Base-by-base conservation (phyloP, 2,113 vertebrate species). In the Gobio gobio region DNA sequence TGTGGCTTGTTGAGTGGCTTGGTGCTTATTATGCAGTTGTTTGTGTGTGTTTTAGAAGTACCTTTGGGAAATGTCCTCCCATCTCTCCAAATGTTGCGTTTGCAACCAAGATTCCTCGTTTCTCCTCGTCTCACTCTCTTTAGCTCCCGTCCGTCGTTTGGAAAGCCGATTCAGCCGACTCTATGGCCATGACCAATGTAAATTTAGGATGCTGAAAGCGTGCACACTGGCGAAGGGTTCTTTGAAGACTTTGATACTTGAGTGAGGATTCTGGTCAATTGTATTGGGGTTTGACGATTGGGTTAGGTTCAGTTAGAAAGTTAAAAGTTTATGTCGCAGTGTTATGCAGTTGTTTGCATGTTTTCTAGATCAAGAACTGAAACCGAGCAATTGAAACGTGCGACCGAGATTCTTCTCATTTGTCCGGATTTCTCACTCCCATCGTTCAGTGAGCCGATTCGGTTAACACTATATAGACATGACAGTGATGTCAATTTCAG, bases 151-250 rank as follows among this genome's bases (percentile, higher is more conserved):
- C 74, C 74, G 36, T 77, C 49, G 16, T 18, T 33, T 33, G 74
- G 47, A 1, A 10, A 83, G 83, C 86, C 83, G 88, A 92, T 94
- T 93, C 92, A 93, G 49, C 18, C 5, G 83, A 86, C 77, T 93
- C 89, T 93, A 90, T 89, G 89, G 89, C 87, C 93, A 94, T 94
- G 93, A 94, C 92, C 92, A 95, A 93, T 93, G 91, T 92, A 92
- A 90, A 93, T 88, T 92, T 93, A 91, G 86, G 86, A 90, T 81
- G 72, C 90, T 85, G 56, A 92, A 93, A 88, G 90, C 68, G 78
- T 90, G 88, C 87, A 89, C 83, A 87, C 90, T 83, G 63, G 77
- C 88, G 75, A 87, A 86, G 91, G 10, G 12, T 14, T n/a, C n/a
- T 76, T 82, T 77, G 36, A 56, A 64, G 56, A 40, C 66, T 64